phyloP scores from a whole-genome alignment of 2,888 invertebrate genomes.

The Leucophenga montana region DNA sequence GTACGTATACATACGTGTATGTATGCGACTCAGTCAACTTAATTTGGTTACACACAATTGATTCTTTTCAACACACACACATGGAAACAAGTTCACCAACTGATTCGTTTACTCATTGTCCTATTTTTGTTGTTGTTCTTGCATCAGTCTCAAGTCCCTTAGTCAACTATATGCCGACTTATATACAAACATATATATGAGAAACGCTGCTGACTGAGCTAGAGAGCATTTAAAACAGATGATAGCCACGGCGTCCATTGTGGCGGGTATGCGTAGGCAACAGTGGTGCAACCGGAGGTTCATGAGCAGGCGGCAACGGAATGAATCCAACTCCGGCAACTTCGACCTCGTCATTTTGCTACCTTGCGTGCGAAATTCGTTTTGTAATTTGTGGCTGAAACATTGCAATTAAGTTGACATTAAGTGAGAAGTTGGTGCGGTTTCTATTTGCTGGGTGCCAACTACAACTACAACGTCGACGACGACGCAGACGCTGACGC shows the following conservation, averaged over 20 bases:
- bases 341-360: conserved; percentile 46
- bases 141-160: background rate
- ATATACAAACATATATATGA: no score
- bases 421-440: conserved; percentile 57
- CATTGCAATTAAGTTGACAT: conserved; percentile 69
- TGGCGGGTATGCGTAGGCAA: no score
- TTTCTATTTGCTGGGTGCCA: background rate
- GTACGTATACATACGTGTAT: no score
- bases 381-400: conserved; percentile 68
- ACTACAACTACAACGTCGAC: background rate
- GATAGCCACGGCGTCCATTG: no score
- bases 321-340: no score
- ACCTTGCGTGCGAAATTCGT: conserved; percentile 61
- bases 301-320: no score
- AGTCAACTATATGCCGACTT: background rate
- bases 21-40: conserved; percentile 62
- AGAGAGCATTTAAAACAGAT: no score
- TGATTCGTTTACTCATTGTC: no score
- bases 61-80: conserved; percentile 55
- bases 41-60: conserved; percentile 72
- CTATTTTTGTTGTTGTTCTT: conserved; percentile 45
- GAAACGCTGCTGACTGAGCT: no score
- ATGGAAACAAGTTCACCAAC: conserved; percentile 5
- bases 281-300: no score
- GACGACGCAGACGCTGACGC: no score